Conservation (phyloP, 2,113 vertebrate species). For the Mobula birostris region DNA sequence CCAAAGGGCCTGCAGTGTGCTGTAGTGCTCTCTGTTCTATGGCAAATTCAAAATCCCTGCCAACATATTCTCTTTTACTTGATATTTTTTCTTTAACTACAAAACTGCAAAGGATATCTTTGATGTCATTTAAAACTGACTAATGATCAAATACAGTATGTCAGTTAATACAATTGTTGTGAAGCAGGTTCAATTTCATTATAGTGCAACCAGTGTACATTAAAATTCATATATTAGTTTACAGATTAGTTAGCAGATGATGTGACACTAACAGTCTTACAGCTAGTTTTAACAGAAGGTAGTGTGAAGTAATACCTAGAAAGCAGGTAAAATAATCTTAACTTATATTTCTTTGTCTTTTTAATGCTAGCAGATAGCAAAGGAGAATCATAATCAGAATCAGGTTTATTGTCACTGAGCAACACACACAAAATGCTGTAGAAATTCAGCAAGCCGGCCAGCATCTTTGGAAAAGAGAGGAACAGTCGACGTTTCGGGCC, state of each 20-base stretch:
- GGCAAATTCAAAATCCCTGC: neutral
- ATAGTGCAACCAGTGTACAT: neutral
- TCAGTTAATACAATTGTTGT: neutral
- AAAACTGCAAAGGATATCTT: neutral
- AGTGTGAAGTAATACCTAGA: neutral
- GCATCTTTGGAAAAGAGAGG: too few relatives aligned
- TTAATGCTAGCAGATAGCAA: neutral
- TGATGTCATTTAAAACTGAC: neutral
- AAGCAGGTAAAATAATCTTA: neutral
- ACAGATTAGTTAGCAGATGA: neutral
- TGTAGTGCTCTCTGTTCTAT: too few relatives aligned
- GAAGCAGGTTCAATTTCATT: neutral
- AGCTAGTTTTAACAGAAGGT: neutral
- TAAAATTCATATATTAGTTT: constrained; percentile 4
- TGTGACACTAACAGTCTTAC: neutral
- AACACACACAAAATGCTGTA: too few relatives aligned
- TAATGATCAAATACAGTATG: neutral
- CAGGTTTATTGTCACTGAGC: too few relatives aligned
- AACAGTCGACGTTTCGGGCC: too few relatives aligned
- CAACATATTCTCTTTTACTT: neutral
- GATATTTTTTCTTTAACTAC: neutral
- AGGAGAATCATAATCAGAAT: too few relatives aligned
- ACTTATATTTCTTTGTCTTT: neutral
- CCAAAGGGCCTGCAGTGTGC: too few relatives aligned
- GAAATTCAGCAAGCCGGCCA: too few relatives aligned